Evolutionary conservation across 2,797 vertebrate genomes (phyloP).

Genomic region (Alcedo atthis): DNA sequence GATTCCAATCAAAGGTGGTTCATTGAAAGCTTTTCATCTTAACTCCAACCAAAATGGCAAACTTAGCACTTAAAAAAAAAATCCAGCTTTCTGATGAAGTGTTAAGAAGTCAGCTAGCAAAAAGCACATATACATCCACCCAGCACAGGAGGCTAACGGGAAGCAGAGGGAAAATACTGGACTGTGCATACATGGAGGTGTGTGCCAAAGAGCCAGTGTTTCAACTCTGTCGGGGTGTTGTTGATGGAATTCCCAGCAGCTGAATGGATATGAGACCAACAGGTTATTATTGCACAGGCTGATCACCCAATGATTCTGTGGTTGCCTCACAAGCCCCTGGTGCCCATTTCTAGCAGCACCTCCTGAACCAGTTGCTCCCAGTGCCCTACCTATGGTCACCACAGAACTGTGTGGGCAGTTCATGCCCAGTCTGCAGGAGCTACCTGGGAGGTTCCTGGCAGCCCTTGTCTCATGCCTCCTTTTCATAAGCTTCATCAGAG

Average conservation of each 20-base stretch:
- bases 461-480: neutral
- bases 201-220: neutral
- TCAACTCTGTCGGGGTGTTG: rapidly evolving
- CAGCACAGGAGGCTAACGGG: neutral
- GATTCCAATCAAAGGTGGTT: constrained; percentile 66
- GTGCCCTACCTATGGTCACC: rapidly evolving
- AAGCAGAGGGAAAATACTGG: neutral
- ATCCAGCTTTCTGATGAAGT: constrained; percentile 48
- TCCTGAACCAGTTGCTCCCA: rapidly evolving
- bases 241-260: neutral
- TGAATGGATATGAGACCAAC: neutral
- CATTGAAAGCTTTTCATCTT: constrained; percentile 65
- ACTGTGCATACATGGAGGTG: neutral
- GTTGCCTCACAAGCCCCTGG: neutral
- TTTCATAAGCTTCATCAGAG: neutral
- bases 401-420: rapidly evolving
- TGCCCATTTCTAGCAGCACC: neutral
- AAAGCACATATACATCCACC: neutral
- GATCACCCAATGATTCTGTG: rapidly evolving
- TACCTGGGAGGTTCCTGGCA: neutral
- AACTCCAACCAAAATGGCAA: constrained; percentile 45
- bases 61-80: constrained; percentile 3
- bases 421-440: rapidly evolving
- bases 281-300: neutral
- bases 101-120: neutral